Evolutionary conservation across 2,888 invertebrate species (phyloP).

Genomic region (Tenthredo livida): DNA sequence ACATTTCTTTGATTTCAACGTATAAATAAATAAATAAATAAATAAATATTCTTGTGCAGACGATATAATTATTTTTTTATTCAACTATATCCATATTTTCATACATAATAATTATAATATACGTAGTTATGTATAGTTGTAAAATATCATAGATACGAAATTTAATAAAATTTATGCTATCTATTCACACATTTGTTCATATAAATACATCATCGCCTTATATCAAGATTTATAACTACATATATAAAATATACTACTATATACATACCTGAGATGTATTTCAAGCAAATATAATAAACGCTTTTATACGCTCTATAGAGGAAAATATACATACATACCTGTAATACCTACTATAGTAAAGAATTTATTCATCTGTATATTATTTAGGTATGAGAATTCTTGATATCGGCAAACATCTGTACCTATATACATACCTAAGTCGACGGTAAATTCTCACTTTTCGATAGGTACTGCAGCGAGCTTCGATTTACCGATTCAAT

Average conservation of each 20-base stretch:
- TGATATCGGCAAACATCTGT: background rate
- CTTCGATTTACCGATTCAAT: background rate
- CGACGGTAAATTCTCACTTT: background rate
- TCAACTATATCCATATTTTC: too few relatives aligned
- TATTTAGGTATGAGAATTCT: background rate
- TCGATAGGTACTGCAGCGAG: background rate
- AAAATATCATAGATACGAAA: too few relatives aligned
- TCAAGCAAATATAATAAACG: constrained; percentile 17
- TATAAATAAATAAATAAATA: background rate
- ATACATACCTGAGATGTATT: background rate
- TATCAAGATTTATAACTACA: too few relatives aligned
- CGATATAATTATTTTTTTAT: too few relatives aligned
- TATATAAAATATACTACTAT: too few relatives aligned
- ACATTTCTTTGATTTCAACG: background rate
- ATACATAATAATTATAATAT: too few relatives aligned
- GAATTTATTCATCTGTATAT: background rate
- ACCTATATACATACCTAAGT: background rate
- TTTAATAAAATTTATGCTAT: too few relatives aligned
- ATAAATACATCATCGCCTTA: too few relatives aligned
- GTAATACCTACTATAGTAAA: background rate
- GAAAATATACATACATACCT: background rate
- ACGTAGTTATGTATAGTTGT: too few relatives aligned
- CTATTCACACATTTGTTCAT: too few relatives aligned
- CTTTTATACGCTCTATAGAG: background rate
- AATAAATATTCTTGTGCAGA: too few relatives aligned